phyloP scores from a whole-genome alignment of 2,888 invertebrate species.

The Cremastinae sp. region DNA sequence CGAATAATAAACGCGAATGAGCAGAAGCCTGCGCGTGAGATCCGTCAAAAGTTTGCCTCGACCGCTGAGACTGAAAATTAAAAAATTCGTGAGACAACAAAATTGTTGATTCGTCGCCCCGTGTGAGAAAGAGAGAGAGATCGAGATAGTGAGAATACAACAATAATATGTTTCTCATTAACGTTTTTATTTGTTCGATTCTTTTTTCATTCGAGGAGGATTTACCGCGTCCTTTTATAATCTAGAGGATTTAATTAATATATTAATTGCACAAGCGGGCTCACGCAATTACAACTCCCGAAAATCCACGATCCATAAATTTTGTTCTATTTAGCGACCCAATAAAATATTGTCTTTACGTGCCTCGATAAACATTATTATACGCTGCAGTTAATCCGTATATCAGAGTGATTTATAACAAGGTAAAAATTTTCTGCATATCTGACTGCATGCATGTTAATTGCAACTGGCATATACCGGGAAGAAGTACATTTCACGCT shows the following conservation, averaged over 20 bases:
- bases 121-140: slow-evolving; percentile 8
- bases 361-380: no score
- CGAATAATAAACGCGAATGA: background rate
- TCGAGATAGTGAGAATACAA: slow-evolving; percentile 9
- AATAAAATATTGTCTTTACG: no score
- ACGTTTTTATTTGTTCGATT: background rate
- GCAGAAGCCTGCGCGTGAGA: background rate
- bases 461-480: no score
- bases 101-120: background rate
- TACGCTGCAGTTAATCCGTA: no score
- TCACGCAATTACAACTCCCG: slow-evolving; percentile 9
- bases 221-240: slow-evolving; percentile 4
- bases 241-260: slow-evolving; percentile 36
- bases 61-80: slow-evolving; percentile 36
- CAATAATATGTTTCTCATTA: no score
- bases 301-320: slow-evolving; percentile 17
- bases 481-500: no score
- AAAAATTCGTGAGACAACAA: slow-evolving; percentile 19
- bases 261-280: slow-evolving; percentile 30
- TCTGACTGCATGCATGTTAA: no score
- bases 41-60: slow-evolving; percentile 1
- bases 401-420: no score
- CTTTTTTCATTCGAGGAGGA: background rate
- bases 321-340: no score
- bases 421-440: no score